These are phyloP conservation scores for Thunnus maccoyii DNA, from an alignment of 2,113 vertebrate species.

Conservation along the genomic window DNA sequence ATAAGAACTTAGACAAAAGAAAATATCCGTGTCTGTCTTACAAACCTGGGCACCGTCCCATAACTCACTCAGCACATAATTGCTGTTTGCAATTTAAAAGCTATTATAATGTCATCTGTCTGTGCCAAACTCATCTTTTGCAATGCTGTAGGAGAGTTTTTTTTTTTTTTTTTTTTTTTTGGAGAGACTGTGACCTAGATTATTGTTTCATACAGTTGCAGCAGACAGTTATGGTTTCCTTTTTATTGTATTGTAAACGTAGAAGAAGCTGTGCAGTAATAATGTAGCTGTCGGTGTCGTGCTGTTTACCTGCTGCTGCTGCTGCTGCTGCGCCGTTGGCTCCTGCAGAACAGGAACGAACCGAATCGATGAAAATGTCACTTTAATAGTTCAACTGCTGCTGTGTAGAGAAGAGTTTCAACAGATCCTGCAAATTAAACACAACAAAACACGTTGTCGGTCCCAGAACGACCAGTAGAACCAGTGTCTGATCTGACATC, in stretches of 20 bases:
- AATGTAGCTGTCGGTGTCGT: background rate
- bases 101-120: background rate
- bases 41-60: background rate
- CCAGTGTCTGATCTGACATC: no score
- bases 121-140: conserved; percentile 14
- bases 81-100: conserved; percentile 13
- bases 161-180: background rate
- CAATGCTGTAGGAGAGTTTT: background rate
- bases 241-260: no score
- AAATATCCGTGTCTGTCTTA: background rate
- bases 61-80: background rate
- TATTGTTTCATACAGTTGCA: background rate
- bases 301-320: no score
- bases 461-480: no score
- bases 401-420: no score
- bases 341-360: no score
- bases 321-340: no score
- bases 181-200: background rate
- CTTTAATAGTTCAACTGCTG: no score
- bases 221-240: background rate
- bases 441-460: no score
- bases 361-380: no score
- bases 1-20: background rate
- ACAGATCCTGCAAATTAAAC: no score
- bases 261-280: no score